Evolutionary conservation across 1,140 invertebrate species (phyloP), one percentile per base, ranked within the genome.

Genomic region (Nylanderia fulva): DNA sequence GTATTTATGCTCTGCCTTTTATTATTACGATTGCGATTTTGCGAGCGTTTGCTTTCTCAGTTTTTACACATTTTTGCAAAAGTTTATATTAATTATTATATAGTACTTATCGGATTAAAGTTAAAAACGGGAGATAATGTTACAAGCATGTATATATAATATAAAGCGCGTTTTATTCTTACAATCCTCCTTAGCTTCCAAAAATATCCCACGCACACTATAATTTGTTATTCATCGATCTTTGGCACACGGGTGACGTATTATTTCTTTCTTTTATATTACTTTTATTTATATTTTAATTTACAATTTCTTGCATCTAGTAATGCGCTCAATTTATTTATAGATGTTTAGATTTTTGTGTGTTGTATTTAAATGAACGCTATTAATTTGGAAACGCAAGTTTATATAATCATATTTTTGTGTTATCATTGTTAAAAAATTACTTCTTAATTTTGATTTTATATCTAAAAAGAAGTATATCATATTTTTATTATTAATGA

Each of bases 121-220:
- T 48, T 48, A 48, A 24, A 24, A n/a, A 69, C 18, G n/a, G n/a
- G n/a, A n/a, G 48, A 82, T 82, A 71, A 76, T 76, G 33, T 76
- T 48, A 24, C 21, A 8, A 39, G 39, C 9, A 33, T 18, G 24
- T 27, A 77, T 71, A 82, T n/a, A n/a, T n/a, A n/a, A n/a, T n/a
- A 71, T 60, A 24, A 7, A 71, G 42, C 15, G 9, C 9, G 21
- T 56, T 58, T 71, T 82, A 68, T 58, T 69, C 45, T 80, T 63
- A 52, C 24, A 33, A 71, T 82, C 63, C 36, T 56, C 76, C 45
- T 58, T 42, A 29, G 36, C 8, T 45, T 71, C 77, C 52, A 82
- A 82, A 82, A 82, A 82, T 82, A 82, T 71, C 77, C 60, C n/a
- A n/a, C n/a, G 42, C 1, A 4, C 15, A 48, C 29, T 29, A n/a